Base-by-base conservation (phyloP, 2,797 vertebrate species). In the Thalassophryne amazonica region DNA sequence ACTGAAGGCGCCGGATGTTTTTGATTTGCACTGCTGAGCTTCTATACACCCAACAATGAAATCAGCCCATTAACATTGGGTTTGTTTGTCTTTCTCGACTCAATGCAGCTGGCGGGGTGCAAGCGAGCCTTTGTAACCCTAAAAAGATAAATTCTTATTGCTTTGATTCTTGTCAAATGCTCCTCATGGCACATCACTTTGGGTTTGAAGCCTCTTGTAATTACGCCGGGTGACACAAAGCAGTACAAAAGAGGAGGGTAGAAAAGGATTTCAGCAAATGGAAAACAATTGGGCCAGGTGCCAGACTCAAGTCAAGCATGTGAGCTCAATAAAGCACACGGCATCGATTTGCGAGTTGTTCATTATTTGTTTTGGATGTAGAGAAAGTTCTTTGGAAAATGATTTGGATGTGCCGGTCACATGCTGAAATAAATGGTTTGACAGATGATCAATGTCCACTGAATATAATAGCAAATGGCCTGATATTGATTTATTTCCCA, bases 361-460 rank as follows among this genome's bases (percentile, higher is more conserved):
- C 76, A 79, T 88, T 76, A 84, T 85, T 86, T 86, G 78, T 88
- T 85, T 85, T 85, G 78, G 81, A 87, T 81, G 75, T 75, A 70
- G 71, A 65, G 78, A 81, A 84, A 83, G 75, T 85, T 84, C 75
- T 77, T 67, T 76, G 58, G 70, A 81, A 83, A 85, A 86, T 73
- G 47, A 72, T 79, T 78, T 62, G 59, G 57, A 60, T 41, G 60
- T 52, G 63, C 59, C 57, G 47, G 65, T 74, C 68, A 64, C 64
- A 70, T 49, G 68, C 33, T 39, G 51, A 84, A 86, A 80, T 76
- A 73, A 81, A 82, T 64, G 54, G 40, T 83, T 78, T 86, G 87
- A 87, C 85, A 85, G 85, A 60, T 88, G 57, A 66, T 91, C 85
- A 72, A 87, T 90, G 83, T 72, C 73, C 58, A 66, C 54, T 70